phyloP scores from a whole-genome alignment of 2,888 invertebrate genomes.

The Sarcophaga carnaria region DNA sequence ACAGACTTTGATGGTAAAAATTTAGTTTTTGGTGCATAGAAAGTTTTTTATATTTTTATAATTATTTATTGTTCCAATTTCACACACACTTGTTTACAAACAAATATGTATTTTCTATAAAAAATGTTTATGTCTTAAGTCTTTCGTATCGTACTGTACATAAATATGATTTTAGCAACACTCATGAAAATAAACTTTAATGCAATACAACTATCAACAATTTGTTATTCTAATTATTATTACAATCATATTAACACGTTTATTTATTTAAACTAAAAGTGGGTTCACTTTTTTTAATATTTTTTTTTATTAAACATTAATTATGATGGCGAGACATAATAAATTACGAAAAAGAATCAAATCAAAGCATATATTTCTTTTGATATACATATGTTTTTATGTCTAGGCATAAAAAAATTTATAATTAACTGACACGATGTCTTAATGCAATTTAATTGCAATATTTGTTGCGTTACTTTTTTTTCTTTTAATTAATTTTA shows the following conservation, averaged over 20 bases:
- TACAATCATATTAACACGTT: neutral
- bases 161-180: too few relatives aligned
- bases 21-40: too few relatives aligned
- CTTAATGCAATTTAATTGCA: conserved; percentile 56
- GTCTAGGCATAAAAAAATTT: conserved; percentile 21
- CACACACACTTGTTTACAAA: too few relatives aligned
- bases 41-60: too few relatives aligned
- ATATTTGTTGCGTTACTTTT: neutral
- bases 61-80: too few relatives aligned
- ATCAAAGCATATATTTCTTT: neutral
- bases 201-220: neutral
- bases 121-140: conserved; percentile 15
- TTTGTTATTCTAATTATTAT: neutral
- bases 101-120: neutral
- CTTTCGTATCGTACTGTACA: conserved; percentile 4
- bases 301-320: neutral
- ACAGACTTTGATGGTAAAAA: too few relatives aligned
- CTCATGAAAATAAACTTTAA: too few relatives aligned
- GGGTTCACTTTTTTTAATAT: neutral
- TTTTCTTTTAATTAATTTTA: neutral
- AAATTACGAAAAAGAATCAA: conserved; percentile 24
- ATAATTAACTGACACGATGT: conserved; percentile 50
- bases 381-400: neutral
- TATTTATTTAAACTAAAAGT: neutral
- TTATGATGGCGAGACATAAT: conserved; percentile 39